A percentile compares a stretch with the other conserved stretches of the same genome.
These are phyloP conservation scores for Neotoxoptera formosana DNA, from an alignment of 1,140 invertebrate species.

Conservation along the genomic window DNA sequence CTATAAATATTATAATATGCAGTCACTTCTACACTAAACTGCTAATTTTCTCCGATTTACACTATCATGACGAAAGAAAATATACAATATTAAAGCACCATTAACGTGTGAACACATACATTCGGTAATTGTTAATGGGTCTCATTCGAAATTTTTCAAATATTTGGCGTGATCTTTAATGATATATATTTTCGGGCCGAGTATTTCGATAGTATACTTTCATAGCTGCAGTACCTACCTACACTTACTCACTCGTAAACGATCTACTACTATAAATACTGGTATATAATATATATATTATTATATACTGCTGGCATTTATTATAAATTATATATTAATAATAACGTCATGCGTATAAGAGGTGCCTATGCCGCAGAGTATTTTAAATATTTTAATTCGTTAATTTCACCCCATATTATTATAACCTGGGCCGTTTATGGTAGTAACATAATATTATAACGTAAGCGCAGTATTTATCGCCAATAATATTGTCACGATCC, in stretches of 20 bases:
- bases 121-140: no score
- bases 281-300: no score
- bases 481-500: constrained; percentile 4
- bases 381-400: not conserved
- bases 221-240: no score
- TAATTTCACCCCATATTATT: not conserved
- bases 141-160: no score
- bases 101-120: no score
- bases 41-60: no score
- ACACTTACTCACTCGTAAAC: not conserved
- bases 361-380: not conserved
- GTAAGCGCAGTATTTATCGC: not conserved
- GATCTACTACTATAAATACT: not conserved
- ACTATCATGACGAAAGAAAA: no score
- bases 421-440: not conserved
- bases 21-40: no score
- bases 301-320: not conserved
- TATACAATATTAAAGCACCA: no score
- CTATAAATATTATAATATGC: no score
- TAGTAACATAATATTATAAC: not conserved
- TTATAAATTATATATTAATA: not conserved
- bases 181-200: not conserved
- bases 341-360: not conserved
- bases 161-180: not conserved
- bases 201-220: not conserved